These are phyloP conservation scores for Anastrepha ludens DNA, from an alignment of 1,140 invertebrate species.

Conservation along the genomic window DNA sequence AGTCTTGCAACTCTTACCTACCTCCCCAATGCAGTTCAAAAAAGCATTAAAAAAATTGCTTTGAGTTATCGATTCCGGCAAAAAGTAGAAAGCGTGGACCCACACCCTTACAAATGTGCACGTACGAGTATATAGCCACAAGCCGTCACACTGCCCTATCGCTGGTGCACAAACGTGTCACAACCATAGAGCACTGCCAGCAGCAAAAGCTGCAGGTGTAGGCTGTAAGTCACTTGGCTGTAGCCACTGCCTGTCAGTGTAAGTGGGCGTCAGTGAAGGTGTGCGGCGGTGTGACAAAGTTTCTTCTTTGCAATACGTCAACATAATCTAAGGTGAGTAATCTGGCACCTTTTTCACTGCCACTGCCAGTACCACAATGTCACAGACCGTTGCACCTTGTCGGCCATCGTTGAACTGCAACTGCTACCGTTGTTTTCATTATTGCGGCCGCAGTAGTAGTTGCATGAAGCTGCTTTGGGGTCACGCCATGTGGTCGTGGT, in stretches of 20 bases:
- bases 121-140: no score
- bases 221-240: not conserved
- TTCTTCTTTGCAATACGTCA: constrained; percentile 29
- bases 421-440: not conserved
- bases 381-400: not conserved
- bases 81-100: not conserved
- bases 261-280: not conserved
- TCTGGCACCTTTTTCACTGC: constrained; percentile 47
- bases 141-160: not conserved
- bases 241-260: no score
- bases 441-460: not conserved
- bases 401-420: not conserved
- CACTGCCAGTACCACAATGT: constrained; percentile 21
- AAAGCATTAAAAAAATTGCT: not conserved
- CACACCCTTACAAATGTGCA: not conserved
- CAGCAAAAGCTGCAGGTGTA: not conserved
- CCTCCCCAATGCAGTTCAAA: not conserved
- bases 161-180: not conserved
- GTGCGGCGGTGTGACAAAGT: not conserved
- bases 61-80: not conserved
- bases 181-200: not conserved
- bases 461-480: not conserved
- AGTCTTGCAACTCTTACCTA: not conserved
- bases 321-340: constrained; percentile 49
- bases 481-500: not conserved